Evolutionary conservation across 2,888 invertebrate species (phyloP).

Genomic region (Lamellibrachia columna): DNA sequence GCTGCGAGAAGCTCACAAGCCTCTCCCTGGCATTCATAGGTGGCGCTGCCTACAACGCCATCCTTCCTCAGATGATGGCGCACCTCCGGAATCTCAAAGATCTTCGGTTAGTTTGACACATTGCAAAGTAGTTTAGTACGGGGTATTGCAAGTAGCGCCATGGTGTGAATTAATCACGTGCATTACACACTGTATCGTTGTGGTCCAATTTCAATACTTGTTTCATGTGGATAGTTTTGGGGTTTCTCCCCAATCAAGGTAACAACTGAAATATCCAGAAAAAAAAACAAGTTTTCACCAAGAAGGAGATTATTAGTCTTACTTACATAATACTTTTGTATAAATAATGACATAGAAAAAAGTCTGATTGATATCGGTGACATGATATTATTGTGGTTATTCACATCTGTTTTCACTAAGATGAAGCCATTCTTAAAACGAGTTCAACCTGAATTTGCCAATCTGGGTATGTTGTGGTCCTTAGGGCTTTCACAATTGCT

Average conservation of each 20-base stretch:
- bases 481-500: no score
- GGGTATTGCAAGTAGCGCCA: neutral
- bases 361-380: neutral
- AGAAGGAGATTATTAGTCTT: neutral
- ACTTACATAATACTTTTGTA: neutral
- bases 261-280: no score
- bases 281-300: no score
- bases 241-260: no score
- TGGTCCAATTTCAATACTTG: no score
- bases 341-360: neutral
- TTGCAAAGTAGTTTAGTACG: neutral
- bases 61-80: slow-evolving; percentile 46
- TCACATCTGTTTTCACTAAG: neutral
- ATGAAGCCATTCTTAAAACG: neutral
- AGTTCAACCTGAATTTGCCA: neutral
- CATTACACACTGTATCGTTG: neutral
- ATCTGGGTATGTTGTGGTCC: no score
- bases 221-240: no score
- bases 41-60: slow-evolving; percentile 41
- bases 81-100: slow-evolving; percentile 47
- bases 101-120: slow-evolving; percentile 44
- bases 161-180: neutral
- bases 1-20: slow-evolving; percentile 46
- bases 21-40: slow-evolving; percentile 55
- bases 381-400: neutral